Evolutionary conservation across 2,888 invertebrate genomes (phyloP), one percentile per base, ranked within the genome.

Genomic region (Gymnoscelis rufifasciata): DNA sequence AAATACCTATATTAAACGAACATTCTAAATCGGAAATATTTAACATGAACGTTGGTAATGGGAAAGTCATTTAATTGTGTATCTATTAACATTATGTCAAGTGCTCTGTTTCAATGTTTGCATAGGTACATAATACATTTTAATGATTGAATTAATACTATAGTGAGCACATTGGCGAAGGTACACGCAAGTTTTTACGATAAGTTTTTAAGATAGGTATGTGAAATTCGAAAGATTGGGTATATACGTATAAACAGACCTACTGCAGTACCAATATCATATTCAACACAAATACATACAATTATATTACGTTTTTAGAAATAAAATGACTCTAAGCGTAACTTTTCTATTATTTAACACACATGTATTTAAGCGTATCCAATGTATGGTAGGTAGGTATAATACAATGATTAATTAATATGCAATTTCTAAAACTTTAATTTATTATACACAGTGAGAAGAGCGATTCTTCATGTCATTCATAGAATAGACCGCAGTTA

Each of bases 241-340:
- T 72, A 68, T 53, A 56, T 58, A 71, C 67, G 73, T 71, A 71
- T 70, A 74, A 74, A 84, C 83, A 83, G 83, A 81, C 86, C 86
- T 86, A 87, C 83, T 80, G 79, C 76, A 72, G 79, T 83, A 84
- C 78, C 75, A 77, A 82, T 75, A 83, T 79, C 73, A 78, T 78
- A 73, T 75, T 73, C 60, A 82, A 83, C 78, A 81, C 77, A 82
- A 78, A 78, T 78, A 80, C 78, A 78, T 81, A 83, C 75, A 79
- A 79, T 78, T 75, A 78, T 73, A 75, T 78, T 47, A 73, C 71
- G 60, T 60, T 66, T 68, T 68, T 77, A 75, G 64, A 78, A 84
- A 84, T 81, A 71, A 78, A 81, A 78, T 69, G 69, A 73, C 74
- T 79, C 82, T 87, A 87, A 86, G 84, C 87, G 83, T 84, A 83